phyloP scores from a whole-genome alignment of 2,113 vertebrate species.

The Psittacara wagleri region DNA sequence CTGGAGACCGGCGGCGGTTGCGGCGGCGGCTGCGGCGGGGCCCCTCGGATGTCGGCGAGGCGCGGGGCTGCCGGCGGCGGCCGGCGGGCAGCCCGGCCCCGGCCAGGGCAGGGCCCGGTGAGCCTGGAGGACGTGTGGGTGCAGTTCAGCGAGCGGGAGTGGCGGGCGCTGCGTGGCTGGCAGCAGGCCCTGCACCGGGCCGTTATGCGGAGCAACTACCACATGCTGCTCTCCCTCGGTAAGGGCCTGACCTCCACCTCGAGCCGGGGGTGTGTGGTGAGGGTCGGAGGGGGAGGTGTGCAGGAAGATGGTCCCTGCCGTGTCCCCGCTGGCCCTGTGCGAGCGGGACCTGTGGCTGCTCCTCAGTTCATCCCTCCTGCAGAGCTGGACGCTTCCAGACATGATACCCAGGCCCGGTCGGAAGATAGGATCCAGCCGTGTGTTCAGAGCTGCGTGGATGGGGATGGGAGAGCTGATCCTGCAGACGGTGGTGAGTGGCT shows the following conservation, averaged over 20 bases:
- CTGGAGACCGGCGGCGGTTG: no score
- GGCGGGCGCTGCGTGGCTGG: background rate
- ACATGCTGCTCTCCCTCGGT: background rate
- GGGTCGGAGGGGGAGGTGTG: background rate
- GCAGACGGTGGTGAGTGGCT: conserved; percentile 13
- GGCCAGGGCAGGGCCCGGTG: background rate
- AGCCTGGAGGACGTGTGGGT: background rate
- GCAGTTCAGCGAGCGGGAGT: background rate
- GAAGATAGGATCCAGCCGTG: rapidly evolving
- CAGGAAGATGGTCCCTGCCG: background rate
- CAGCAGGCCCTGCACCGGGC: background rate
- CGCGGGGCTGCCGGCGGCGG: background rate
- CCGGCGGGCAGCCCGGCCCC: background rate
- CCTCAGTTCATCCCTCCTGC: rapidly evolving
- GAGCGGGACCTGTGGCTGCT: background rate
- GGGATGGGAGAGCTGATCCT: background rate
- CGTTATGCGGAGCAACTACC: background rate
- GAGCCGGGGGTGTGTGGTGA: background rate
- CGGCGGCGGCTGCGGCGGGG: background rate
- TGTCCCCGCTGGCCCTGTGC: background rate
- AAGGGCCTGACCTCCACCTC: background rate
- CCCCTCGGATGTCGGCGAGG: background rate
- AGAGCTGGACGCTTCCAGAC: background rate
- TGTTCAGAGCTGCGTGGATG: background rate
- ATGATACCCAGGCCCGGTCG: rapidly evolving